Evolutionary conservation across 2,888 invertebrate genomes (phyloP).

Genomic region (Aelia acuminata): DNA sequence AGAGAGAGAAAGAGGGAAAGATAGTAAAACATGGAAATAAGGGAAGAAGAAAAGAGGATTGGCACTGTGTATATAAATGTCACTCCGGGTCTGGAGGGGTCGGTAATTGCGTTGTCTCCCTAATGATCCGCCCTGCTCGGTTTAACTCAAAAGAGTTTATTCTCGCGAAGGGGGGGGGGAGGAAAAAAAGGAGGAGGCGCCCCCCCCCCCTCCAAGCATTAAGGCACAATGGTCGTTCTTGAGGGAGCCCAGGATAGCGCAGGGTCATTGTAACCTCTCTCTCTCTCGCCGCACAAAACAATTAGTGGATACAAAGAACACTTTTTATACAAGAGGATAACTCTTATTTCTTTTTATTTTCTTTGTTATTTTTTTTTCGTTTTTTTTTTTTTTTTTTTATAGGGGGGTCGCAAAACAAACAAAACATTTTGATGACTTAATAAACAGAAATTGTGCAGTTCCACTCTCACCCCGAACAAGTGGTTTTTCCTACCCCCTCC

Average conservation of each 20-base stretch:
- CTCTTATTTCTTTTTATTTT: constrained; percentile 39
- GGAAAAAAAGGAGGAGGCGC: neutral
- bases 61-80: constrained; percentile 29
- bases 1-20: neutral
- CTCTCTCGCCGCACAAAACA: constrained; percentile 34
- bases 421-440: constrained; percentile 51
- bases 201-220: constrained; percentile 45
- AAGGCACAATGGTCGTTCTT: constrained; percentile 52
- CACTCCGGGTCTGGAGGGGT: neutral
- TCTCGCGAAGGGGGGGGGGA: constrained; percentile 24
- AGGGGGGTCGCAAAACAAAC: constrained; percentile 4
- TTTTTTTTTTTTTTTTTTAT: too few relatives aligned
- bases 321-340: constrained; percentile 55
- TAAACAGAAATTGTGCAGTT: constrained; percentile 38
- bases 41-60: constrained; percentile 38
- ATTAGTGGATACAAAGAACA: constrained; percentile 53
- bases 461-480: neutral
- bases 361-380: neutral
- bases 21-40: constrained; percentile 27
- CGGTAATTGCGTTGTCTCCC: constrained; percentile 58
- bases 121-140: constrained; percentile 57
- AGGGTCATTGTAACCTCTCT: constrained; percentile 37
- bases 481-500: constrained; percentile 33
- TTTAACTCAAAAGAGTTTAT: constrained; percentile 61
- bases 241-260: constrained; percentile 24